Evolutionary conservation across 2,113 vertebrate species (phyloP).

Genomic region (Aepyceros melampus): DNA sequence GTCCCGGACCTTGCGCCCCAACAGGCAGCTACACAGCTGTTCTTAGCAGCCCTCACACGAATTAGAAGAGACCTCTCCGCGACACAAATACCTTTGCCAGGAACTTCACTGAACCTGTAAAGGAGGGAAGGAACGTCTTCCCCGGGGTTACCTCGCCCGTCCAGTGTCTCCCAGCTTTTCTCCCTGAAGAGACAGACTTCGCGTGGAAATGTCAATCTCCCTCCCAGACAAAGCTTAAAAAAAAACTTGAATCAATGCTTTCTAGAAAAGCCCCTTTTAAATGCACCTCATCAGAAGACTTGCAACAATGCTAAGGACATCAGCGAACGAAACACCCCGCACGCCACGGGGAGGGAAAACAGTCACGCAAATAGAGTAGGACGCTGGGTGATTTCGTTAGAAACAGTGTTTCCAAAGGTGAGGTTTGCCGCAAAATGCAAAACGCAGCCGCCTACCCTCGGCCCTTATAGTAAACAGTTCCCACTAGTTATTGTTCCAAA

Average conservation of each 20-base stretch:
- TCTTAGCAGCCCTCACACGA: constrained; percentile 7
- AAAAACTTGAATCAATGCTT: neutral
- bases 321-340: neutral
- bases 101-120: neutral
- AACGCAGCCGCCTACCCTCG: neutral
- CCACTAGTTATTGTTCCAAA: constrained; percentile 5
- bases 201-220: neutral
- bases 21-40: neutral
- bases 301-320: neutral
- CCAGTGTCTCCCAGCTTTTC: neutral
- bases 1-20: neutral
- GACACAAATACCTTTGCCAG: neutral
- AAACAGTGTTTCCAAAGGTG: constrained; percentile 33
- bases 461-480: neutral
- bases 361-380: neutral
- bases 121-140: neutral
- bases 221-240: neutral
- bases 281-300: neutral
- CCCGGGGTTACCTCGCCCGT: neutral
- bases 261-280: neutral
- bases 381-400: constrained; percentile 50
- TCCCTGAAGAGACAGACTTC: neutral
- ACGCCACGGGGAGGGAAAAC: neutral
- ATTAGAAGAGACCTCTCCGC: neutral
- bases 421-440: neutral